These are phyloP conservation scores for Molossus alvarezi DNA, from an alignment of 2,797 vertebrate species.

Conservation along the genomic window DNA sequence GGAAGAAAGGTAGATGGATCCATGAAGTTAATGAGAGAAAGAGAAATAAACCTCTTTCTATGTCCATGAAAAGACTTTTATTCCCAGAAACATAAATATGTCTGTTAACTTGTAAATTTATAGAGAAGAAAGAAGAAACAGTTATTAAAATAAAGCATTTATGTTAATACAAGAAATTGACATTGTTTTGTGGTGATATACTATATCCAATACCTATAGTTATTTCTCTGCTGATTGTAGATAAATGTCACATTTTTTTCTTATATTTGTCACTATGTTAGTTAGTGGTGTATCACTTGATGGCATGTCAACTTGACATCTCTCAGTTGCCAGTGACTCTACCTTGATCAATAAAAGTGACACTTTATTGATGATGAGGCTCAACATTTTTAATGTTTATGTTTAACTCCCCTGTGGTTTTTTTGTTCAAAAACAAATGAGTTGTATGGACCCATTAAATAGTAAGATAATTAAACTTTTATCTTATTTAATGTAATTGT, in stretches of 20 bases:
- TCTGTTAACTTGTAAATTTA: neutral
- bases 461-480: neutral
- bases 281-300: neutral
- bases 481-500: neutral
- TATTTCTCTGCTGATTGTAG: constrained; percentile 39
- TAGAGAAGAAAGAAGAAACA: neutral
- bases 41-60: neutral
- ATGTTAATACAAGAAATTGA: neutral
- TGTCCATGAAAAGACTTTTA: neutral
- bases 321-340: neutral
- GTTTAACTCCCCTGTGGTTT: neutral
- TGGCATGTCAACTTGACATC: neutral
- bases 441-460: neutral
- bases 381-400: neutral
- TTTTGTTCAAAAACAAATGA: neutral
- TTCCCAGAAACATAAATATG: neutral
- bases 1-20: constrained; percentile 11
- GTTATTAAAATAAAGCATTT: neutral
- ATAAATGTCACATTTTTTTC: neutral
- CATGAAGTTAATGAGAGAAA: neutral
- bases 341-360: constrained; percentile 11
- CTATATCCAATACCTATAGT: neutral
- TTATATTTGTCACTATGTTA: neutral
- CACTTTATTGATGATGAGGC: neutral
- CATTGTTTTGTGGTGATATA: neutral